Conservation (phyloP, 2,113 vertebrate species). For the Psephotus haematonotus region DNA sequence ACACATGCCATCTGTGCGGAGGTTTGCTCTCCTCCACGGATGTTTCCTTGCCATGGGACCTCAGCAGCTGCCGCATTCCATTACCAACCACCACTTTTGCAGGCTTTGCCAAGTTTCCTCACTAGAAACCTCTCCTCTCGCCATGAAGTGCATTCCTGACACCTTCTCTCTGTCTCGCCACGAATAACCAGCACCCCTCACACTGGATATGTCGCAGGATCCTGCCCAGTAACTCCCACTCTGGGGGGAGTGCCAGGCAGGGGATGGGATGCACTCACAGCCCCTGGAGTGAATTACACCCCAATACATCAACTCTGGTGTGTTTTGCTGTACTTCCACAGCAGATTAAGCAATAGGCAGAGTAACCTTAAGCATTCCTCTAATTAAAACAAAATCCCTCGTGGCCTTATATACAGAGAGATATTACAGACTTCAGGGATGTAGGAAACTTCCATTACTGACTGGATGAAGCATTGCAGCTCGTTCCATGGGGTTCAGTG, state of each 20-base stretch:
- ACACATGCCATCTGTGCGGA: neutral
- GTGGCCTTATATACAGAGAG: neutral
- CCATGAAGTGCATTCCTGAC: neutral
- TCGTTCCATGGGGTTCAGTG: neutral
- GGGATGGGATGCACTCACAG: neutral
- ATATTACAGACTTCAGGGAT: neutral
- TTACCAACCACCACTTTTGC: neutral
- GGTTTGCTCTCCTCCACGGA: neutral
- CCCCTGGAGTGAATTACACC: neutral
- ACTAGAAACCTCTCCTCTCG: neutral
- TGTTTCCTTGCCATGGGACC: neutral
- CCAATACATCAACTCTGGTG: neutral
- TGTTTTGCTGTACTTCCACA: neutral
- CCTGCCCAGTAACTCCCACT: neutral
- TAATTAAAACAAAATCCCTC: conserved; percentile 58
- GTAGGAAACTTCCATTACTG: neutral
- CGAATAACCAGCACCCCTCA: neutral
- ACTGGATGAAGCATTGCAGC: neutral
- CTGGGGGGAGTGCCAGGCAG: neutral
- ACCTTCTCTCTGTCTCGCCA: neutral
- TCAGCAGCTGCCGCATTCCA: neutral
- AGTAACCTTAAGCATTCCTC: neutral
- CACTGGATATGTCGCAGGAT: neutral
- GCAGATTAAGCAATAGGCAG: neutral
- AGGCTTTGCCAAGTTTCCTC: neutral